These are phyloP conservation scores for Synchiropus splendidus DNA, from an alignment of 2,113 vertebrate genomes.

Conservation along the genomic window DNA sequence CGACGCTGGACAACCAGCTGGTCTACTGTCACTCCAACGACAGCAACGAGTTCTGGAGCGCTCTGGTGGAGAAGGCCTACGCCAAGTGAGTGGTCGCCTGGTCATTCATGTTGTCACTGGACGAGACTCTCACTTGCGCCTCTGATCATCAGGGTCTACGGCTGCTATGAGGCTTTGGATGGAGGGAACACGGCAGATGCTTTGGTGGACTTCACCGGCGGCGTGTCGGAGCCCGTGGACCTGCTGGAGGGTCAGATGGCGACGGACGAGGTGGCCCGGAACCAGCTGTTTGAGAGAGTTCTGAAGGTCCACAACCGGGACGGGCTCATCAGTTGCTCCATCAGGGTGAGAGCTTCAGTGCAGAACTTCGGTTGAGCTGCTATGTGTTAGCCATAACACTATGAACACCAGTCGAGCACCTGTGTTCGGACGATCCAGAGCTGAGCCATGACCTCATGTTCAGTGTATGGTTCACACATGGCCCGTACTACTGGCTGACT, in stretches of 20 bases:
- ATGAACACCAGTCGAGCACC: too few species aligned
- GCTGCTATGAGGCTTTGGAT: conserved; percentile 90
- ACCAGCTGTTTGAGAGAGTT: conserved; percentile 84
- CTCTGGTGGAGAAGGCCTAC: conserved; percentile 95
- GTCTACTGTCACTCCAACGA: conserved; percentile 97
- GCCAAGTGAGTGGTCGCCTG: conserved; percentile 80
- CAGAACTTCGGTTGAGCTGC: too few species aligned
- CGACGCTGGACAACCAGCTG: conserved; percentile 85
- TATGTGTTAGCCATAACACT: too few species aligned
- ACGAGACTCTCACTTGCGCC: not conserved
- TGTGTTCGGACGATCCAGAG: too few species aligned
- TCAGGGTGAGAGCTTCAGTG: conserved; percentile 70
- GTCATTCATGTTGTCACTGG: too few species aligned
- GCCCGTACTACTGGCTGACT: not conserved
- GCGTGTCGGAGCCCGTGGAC: conserved; percentile 87
- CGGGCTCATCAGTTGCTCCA: conserved; percentile 96
- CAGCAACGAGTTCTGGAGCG: conserved; percentile 93
- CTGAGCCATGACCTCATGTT: too few species aligned
- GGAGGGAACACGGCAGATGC: conserved; percentile 95
- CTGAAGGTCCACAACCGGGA: conserved; percentile 91
- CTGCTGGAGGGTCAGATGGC: conserved; percentile 78
- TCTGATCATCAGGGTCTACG: conserved; percentile 67
- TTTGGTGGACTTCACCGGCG: conserved; percentile 91
- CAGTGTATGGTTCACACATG: too few species aligned
- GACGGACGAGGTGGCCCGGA: conserved; percentile 73